Base-by-base conservation (phyloP, 2,113 vertebrate species). In the Rostratula benghalensis region DNA sequence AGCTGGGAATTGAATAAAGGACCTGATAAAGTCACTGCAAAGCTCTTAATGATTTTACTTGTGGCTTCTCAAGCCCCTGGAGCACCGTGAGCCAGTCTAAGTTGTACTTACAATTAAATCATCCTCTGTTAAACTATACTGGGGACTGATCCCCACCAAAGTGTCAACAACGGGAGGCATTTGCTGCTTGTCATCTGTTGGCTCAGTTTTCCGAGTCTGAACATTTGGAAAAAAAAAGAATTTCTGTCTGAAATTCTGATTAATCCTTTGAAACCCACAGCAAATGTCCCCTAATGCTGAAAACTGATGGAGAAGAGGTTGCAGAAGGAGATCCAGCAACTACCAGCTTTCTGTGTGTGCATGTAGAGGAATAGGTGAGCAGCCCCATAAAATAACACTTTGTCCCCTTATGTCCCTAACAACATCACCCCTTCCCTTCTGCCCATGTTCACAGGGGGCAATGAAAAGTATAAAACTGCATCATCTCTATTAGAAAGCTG, bases 351-450 rank as follows among this genome's bases (percentile, higher is more conserved):
- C 3, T 10, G 18, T 12, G 60, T 6, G 31, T 3, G 13, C 1
- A 0, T 13, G 21, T 8, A 6, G 31, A 9, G 15, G 43, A 75
- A 9, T 7, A 20, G 13, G 27, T 8, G 53, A 60, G 19, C 35
- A 63, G n/a, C 50, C 6, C 3, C 4, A 11, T 7, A 28, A 64
- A 78, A 65, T 8, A 8, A 8, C 10, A 17, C 27, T 20, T 43
- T 65, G 13, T 43, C 30, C 12, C 3, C 80, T 67, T 8, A 0
- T 3, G 0, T 4, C 59, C 28, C 64, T 30, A 45, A 20, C 28
- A 67, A 1, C 13, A 4, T 2, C 12, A 2, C 24, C 13, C n/a
- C 22, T 75, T 71, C 24, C 50, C 54, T 71, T 13, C 78, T 67
- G 3, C 10, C 6, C 20, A 1, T 20, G 45, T 37, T 74, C 82